Evolutionary conservation across 2,888 invertebrate species (phyloP).

Genomic region (Melinopterus prodromus): DNA sequence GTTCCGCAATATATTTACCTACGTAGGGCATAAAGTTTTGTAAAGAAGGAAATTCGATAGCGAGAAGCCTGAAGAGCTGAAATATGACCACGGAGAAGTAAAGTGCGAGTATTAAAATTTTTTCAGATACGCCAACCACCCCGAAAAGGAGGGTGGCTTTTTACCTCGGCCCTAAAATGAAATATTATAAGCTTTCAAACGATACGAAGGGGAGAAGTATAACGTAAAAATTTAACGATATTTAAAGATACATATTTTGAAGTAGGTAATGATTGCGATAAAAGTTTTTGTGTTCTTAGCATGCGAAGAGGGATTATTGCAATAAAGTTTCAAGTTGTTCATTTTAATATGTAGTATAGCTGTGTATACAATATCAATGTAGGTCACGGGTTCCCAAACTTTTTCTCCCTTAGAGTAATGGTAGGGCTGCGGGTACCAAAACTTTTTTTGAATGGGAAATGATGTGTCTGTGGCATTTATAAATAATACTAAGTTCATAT

Average conservation of each 20-base stretch:
- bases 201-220: not conserved
- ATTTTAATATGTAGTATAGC: no score
- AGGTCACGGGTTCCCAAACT: no score
- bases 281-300: not conserved
- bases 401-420: no score
- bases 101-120: not conserved
- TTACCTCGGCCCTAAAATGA: not conserved
- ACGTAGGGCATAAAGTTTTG: not conserved
- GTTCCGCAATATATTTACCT: not conserved
- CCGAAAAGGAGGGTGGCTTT: not conserved
- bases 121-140: not conserved
- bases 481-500: no score
- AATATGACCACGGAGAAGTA: not conserved
- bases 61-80: not conserved
- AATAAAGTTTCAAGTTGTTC: no score
- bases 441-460: no score
- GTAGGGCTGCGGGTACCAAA: no score
- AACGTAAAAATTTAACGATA: not conserved
- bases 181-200: constrained; percentile 4
- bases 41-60: not conserved
- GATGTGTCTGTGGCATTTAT: no score
- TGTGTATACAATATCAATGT: no score
- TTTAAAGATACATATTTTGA: not conserved
- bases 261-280: not conserved
- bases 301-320: no score